These are phyloP conservation scores for Kobus ellipsiprymnus DNA, from an alignment of 2,113 vertebrate genomes.

Conservation along the genomic window DNA sequence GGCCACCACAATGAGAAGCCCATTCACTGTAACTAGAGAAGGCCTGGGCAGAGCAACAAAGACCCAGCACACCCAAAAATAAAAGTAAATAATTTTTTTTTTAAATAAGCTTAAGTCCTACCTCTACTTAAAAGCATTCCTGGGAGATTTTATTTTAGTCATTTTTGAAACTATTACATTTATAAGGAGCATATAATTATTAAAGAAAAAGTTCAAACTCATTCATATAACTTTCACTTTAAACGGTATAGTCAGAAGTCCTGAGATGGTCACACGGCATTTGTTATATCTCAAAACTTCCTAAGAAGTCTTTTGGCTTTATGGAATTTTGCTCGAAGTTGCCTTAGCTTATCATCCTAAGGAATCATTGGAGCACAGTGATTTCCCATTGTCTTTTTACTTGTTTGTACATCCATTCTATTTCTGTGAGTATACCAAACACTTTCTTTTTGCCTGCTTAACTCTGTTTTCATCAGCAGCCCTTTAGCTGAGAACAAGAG, in stretches of 20 bases:
- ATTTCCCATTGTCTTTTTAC: background rate
- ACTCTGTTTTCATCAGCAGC: background rate
- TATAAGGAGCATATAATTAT: background rate
- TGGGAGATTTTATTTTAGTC: background rate
- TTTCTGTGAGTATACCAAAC: background rate
- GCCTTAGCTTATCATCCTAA: background rate
- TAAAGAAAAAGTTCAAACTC: background rate
- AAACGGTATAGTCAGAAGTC: background rate
- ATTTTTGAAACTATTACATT: background rate
- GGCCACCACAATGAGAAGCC: background rate
- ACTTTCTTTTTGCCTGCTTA: background rate
- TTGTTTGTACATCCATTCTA: background rate
- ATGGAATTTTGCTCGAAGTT: background rate
- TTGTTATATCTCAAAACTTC: background rate
- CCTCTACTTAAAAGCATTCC: background rate
- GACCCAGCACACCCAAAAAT: background rate
- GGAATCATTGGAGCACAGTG: background rate
- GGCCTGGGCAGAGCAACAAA: background rate
- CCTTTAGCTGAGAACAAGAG: background rate
- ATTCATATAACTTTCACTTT: background rate
- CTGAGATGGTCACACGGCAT: background rate
- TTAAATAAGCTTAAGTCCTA: background rate
- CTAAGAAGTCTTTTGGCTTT: background rate
- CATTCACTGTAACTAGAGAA: background rate
- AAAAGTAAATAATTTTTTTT: background rate